Evolutionary conservation across 2,797 vertebrate species (phyloP).

Genomic region (Pseudochaenichthys georgianus): DNA sequence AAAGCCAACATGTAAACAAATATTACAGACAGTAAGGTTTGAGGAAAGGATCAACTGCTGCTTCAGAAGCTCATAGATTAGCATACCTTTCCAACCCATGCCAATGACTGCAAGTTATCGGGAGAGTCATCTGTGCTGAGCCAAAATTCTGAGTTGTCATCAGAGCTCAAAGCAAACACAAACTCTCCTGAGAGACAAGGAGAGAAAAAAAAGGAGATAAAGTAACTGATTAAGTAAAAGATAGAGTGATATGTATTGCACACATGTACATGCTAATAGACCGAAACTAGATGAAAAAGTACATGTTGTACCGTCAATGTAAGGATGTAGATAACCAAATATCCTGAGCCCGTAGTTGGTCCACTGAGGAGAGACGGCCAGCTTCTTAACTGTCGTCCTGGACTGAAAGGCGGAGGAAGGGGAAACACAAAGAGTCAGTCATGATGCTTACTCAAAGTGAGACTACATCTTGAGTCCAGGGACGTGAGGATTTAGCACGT

Average conservation of each 20-base stretch:
- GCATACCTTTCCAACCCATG: slow-evolving; percentile 91
- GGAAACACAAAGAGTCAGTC: slow-evolving; percentile 20
- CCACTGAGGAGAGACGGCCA: slow-evolving; percentile 92
- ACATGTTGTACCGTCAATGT: slow-evolving; percentile 82
- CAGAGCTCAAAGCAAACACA: slow-evolving; percentile 93
- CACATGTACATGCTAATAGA: background rate
- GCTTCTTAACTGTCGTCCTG: slow-evolving; percentile 89
- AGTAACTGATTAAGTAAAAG: background rate
- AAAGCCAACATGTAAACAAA: background rate
- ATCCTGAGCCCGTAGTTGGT: slow-evolving; percentile 95
- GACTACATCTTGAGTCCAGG: slow-evolving; percentile 19
- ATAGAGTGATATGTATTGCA: background rate
- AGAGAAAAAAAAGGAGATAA: background rate
- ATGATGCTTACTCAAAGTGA: slow-evolving; percentile 38
- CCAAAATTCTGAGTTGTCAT: slow-evolving; percentile 98
- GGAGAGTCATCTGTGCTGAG: slow-evolving; percentile 90
- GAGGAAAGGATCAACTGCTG: background rate
- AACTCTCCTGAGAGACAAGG: slow-evolving; percentile 85
- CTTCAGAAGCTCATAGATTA: background rate
- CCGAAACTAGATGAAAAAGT: background rate
- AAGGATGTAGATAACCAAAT: slow-evolving; percentile 96
- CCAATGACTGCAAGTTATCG: slow-evolving; percentile 85
- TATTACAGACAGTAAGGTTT: background rate
- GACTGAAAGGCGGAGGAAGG: slow-evolving; percentile 76
- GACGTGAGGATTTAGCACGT: slow-evolving; percentile 37